These are phyloP conservation scores for Serranus cabrilla DNA, from an alignment of 2,797 vertebrate genomes.

Conservation along the genomic window DNA sequence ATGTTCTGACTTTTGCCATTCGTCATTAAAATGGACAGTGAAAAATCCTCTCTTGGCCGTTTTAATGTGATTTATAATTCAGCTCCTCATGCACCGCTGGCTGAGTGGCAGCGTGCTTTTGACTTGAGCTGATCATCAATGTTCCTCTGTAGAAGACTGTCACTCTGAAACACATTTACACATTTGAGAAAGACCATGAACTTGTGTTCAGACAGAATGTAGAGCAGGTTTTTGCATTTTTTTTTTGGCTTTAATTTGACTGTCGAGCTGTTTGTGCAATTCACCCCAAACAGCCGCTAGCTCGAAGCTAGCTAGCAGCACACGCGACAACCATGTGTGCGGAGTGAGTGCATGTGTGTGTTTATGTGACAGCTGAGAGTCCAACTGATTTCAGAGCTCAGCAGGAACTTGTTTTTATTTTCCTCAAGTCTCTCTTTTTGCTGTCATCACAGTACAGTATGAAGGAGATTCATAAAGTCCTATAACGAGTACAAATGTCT, in stretches of 20 bases:
- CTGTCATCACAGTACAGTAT: background rate
- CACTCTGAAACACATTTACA: background rate
- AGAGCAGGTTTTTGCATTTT: background rate
- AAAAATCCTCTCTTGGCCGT: constrained; percentile 20
- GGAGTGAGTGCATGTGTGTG: background rate
- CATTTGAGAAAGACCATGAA: background rate
- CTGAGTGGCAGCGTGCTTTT: background rate
- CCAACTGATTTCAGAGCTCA: background rate
- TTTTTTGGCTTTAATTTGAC: background rate
- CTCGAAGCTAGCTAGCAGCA: background rate
- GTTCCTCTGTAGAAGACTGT: background rate
- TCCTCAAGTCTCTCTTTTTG: background rate
- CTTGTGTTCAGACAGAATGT: background rate
- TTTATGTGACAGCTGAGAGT: background rate
- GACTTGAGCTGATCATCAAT: background rate
- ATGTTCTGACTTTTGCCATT: constrained; percentile 41
- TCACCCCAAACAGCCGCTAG: background rate
- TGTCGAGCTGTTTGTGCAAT: background rate
- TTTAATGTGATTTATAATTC: background rate
- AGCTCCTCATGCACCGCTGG: background rate
- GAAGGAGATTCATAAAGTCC: background rate
- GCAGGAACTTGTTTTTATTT: background rate
- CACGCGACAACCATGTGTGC: background rate
- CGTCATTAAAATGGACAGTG: constrained; percentile 37
- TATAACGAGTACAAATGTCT: background rate